A percentile compares a stretch with the other conserved stretches of the same genome.
These are phyloP conservation scores for Myotis planiceps DNA, from an alignment of 2,797 vertebrate genomes.

Conservation along the genomic window DNA sequence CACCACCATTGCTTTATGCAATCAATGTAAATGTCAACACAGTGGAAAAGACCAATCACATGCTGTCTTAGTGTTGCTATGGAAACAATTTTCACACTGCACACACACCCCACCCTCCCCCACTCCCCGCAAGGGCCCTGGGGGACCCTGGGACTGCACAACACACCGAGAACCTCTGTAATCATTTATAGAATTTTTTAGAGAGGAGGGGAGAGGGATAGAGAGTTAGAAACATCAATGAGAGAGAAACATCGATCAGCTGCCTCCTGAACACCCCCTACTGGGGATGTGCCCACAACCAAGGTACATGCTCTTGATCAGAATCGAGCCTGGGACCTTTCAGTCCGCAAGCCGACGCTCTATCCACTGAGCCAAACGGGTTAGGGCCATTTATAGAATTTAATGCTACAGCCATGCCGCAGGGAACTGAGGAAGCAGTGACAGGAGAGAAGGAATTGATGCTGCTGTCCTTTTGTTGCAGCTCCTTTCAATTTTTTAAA, in stretches of 20 bases:
- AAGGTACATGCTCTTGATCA: no score
- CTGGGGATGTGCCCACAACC: no score
- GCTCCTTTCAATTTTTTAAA: not conserved
- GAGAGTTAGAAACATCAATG: no score
- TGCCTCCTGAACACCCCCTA: no score
- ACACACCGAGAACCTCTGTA: not conserved
- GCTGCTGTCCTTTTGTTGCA: not conserved
- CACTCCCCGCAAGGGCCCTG: not conserved
- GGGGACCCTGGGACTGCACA: not conserved
- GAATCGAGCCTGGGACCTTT: no score
- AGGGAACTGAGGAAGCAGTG: not conserved
- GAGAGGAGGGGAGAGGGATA: no score
- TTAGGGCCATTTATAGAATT: not conserved
- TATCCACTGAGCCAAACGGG: no score
- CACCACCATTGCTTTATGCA: not conserved
- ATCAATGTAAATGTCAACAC: not conserved
- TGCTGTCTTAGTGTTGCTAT: not conserved
- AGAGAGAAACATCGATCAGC: no score
- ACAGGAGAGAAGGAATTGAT: not conserved
- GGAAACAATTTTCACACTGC: not conserved
- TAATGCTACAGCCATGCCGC: not conserved
- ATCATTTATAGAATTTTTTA: not conserved
- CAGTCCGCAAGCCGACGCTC: no score
- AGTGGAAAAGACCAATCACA: not conserved
- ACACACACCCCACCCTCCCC: no score